A percentile compares a stretch with the other conserved stretches of the same genome.
These are phyloP conservation scores for Sparus aurata DNA, from an alignment of 2,797 vertebrate genomes.

Conservation along the genomic window DNA sequence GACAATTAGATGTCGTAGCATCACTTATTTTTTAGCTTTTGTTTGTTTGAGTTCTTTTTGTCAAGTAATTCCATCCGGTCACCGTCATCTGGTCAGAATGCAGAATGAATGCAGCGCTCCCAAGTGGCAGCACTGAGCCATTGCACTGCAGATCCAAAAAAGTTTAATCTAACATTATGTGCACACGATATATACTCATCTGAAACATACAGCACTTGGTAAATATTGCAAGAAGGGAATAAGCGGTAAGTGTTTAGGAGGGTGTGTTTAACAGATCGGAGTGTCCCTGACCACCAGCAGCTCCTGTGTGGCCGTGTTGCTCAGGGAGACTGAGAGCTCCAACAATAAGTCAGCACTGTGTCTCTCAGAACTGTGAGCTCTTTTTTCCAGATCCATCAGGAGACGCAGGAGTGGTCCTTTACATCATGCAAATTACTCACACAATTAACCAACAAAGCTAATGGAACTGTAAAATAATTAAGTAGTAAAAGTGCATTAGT, in stretches of 20 bases:
- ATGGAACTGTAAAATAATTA: conserved; percentile 58
- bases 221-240: neutral
- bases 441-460: conserved; percentile 11
- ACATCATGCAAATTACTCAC: conserved; percentile 26
- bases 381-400: conserved; percentile 29
- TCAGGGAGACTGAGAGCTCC: conserved; percentile 54
- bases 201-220: neutral
- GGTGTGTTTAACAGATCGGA: conserved; percentile 20
- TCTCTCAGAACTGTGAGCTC: conserved; percentile 44
- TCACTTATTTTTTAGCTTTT: neutral
- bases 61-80: neutral
- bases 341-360: conserved; percentile 59
- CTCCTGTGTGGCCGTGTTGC: conserved; percentile 71
- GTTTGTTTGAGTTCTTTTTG: neutral
- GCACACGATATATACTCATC: neutral
- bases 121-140: conserved; percentile 61
- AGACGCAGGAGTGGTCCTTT: conserved; percentile 55
- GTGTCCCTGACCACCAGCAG: conserved; percentile 8
- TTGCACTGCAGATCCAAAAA: conserved; percentile 23
- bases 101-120: conserved; percentile 45
- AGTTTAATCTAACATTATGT: neutral
- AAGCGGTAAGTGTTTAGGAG: neutral
- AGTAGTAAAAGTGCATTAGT: conserved; percentile 42
- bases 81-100: neutral
- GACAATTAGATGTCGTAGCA: neutral